Evolutionary conservation across 1,140 invertebrate species (phyloP).

Genomic region (Tetraneura akinire): DNA sequence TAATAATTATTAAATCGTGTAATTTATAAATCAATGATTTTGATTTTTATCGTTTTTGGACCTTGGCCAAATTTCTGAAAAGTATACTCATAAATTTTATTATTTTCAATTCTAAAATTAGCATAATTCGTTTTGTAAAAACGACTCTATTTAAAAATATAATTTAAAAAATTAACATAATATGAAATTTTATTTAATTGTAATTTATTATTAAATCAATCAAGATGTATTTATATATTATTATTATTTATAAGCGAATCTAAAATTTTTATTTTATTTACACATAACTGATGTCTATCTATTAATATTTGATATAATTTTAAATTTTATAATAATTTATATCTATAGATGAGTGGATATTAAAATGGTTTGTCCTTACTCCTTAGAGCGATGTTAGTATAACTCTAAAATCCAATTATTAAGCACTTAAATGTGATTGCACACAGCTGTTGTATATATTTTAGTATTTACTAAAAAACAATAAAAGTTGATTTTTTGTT

Average conservation of each 20-base stretch:
- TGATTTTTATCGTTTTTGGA: background rate
- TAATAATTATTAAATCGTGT: no score
- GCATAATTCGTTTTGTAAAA: background rate
- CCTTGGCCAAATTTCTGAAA: background rate
- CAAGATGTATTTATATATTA: no score
- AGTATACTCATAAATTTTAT: background rate
- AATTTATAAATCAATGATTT: no score
- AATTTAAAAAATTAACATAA: no score
- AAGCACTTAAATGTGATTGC: conserved; percentile 6
- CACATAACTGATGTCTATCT: no score
- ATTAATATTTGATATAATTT: background rate
- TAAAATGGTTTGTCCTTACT: background rate
- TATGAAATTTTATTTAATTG: no score
- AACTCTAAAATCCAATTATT: conserved; percentile 16
- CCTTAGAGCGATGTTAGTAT: background rate
- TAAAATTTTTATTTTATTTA: no score
- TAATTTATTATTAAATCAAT: no score
- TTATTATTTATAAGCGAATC: no score
- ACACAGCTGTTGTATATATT: background rate
- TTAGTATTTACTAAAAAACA: background rate
- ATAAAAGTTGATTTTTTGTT: background rate
- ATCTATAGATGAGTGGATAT: background rate
- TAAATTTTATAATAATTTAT: background rate
- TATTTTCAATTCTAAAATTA: background rate
- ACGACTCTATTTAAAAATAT: background rate